Base-by-base conservation (phyloP, 2,797 vertebrate genomes). In the Iguana delicatissima region DNA sequence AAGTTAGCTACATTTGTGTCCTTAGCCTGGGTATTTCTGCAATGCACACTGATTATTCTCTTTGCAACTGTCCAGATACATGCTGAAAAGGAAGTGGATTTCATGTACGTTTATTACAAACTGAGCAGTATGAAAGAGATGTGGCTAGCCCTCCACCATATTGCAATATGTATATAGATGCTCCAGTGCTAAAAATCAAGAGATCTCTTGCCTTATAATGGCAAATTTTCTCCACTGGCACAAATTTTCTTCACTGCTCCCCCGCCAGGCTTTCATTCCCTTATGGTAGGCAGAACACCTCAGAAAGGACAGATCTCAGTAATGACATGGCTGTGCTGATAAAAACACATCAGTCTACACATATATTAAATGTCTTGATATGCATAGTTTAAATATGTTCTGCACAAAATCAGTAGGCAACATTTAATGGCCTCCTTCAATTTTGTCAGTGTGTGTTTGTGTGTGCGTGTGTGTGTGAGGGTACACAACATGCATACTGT, bases 401-500 rank as follows among this genome's bases (percentile, higher is more conserved):
- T 42, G 12, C 32, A 50, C 42, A 69, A 85, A n/a, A 14, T 9
- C 64, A 32, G 9, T 13, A 79, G 29, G 38, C 62, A 52, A 79
- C 38, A 50, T 4, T 20, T 32, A 69, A 64, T 18, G 14, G 59
- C 5, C 73, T 22, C 73, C 74, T 76, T 8, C 26, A 59, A 14
- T 3, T 74, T 67, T 81, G 72, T 87, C 80, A 84, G 85, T 18
- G 72, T 55, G 82, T 94, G 38, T 8, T 0, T 35, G 20, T 2
- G 16, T 0, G 12, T n/a, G n/a, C n/a, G n/a, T n/a, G 38, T 8
- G 1, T 35, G 20, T 2, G 16, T 0, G 12, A 2, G 3, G 2
- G 1, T 10, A 26, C 9, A 20, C 26, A 46, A 84, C 26, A 67
- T 18, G 42, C 14, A 72, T 2, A n/a, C 9, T 32, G 2, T 16